Conservation (phyloP, 2,113 vertebrate genomes). For the Thryonomys swinderianus region DNA sequence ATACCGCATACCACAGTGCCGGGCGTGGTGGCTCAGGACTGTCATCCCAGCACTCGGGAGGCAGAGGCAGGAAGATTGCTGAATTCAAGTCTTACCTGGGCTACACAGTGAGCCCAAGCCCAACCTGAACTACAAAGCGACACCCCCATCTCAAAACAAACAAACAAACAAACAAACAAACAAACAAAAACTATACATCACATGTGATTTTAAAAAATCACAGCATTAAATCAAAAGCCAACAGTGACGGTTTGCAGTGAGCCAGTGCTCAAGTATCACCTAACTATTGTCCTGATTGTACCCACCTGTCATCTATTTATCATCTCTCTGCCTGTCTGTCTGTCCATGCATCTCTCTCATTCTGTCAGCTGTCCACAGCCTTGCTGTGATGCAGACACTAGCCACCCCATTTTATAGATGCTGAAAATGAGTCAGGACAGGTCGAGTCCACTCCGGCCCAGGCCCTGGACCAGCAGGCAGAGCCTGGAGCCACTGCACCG, state of each 20-base stretch:
- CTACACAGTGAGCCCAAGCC: too few species aligned
- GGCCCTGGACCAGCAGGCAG: neutral
- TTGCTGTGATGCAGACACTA: neutral
- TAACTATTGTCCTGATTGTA: neutral
- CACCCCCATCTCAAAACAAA: too few species aligned
- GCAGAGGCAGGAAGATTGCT: too few species aligned
- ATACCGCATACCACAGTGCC: too few species aligned
- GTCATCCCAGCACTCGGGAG: too few species aligned
- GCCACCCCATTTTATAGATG: neutral
- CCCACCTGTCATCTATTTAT: neutral
- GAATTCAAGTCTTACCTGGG: too few species aligned
- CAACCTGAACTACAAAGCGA: too few species aligned
- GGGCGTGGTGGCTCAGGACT: too few species aligned
- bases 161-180: too few species aligned
- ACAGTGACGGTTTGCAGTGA: neutral
- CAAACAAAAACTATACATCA: too few species aligned
- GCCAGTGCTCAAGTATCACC: neutral
- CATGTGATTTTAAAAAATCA: conserved; percentile 20
- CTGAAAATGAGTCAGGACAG: neutral
- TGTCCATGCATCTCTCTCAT: neutral
- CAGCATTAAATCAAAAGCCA: neutral
- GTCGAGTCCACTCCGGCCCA: too few species aligned
- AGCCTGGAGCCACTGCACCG: neutral
- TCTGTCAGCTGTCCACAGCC: neutral
- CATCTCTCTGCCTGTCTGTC: neutral